Evolutionary conservation across 2,113 vertebrate genomes (phyloP).

Genomic region (Perca schrenkii): DNA sequence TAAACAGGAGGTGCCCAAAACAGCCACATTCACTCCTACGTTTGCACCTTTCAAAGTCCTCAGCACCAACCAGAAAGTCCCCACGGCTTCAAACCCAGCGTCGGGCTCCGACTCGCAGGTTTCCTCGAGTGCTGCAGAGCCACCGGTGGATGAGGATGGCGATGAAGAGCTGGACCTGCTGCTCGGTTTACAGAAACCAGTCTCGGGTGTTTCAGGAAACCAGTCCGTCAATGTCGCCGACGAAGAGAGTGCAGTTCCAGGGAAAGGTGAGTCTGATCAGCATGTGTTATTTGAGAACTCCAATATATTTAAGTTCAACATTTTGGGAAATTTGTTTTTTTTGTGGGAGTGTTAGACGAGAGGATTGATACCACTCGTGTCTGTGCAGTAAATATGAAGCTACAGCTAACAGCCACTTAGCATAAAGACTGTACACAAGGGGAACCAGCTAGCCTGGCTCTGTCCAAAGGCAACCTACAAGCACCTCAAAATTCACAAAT

Average conservation of each 20-base stretch:
- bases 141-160: conserved; percentile 72
- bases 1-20: conserved; percentile 67
- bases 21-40: conserved; percentile 65
- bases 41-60: not conserved
- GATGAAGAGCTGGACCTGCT: conserved; percentile 92
- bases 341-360: not conserved
- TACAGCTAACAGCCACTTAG: not conserved
- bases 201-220: conserved; percentile 31
- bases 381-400: not conserved
- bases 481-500: not conserved
- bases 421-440: not conserved
- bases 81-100: conserved; percentile 9
- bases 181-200: conserved; percentile 86
- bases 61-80: not conserved
- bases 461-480: not conserved
- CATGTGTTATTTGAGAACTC: not conserved
- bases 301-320: not conserved
- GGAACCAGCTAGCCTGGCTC: not conserved
- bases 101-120: conserved; percentile 10
- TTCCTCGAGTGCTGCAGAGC: not conserved
- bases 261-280: conserved; percentile 59
- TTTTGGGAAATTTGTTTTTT: not conserved
- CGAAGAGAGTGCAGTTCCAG: not conserved
- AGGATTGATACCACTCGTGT: not conserved
- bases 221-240: conserved; percentile 32